phyloP scores from a whole-genome alignment of 2,888 invertebrate genomes.

The Drosophila birchii region DNA sequence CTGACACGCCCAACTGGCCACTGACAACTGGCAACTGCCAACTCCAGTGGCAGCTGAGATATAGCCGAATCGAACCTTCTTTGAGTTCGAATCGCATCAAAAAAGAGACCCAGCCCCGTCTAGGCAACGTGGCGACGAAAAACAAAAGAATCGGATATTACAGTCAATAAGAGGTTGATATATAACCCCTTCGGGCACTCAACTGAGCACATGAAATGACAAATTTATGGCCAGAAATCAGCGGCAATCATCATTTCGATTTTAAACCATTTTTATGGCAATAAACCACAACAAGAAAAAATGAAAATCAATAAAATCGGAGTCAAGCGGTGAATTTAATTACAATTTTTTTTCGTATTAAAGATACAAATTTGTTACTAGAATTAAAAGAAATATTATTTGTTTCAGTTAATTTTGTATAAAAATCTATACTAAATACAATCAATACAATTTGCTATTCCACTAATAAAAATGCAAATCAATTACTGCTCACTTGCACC shows the following conservation, averaged over 20 bases:
- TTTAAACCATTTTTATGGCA: conserved; percentile 32
- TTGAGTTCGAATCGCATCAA: conserved; percentile 13
- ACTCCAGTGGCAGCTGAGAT: conserved; percentile 31
- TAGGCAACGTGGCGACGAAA: conserved; percentile 65
- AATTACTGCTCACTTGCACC: background rate
- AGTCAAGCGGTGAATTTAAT: conserved; percentile 17
- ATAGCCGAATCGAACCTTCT: conserved; percentile 20
- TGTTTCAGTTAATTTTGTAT: too few relatives aligned
- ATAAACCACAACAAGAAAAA: conserved; percentile 6
- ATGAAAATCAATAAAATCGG: background rate
- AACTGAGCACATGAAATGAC: conserved; percentile 35
- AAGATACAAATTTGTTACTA: background rate
- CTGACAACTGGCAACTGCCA: conserved; percentile 22
- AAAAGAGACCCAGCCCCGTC: conserved; percentile 58
- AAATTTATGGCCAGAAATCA: conserved; percentile 42
- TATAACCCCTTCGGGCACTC: conserved; percentile 28
- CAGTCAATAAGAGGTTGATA: conserved; percentile 30
- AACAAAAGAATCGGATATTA: conserved; percentile 19
- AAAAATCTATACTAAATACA: background rate
- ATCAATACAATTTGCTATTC: background rate
- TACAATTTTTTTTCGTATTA: background rate
- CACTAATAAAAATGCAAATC: conserved; percentile 11
- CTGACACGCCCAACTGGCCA: conserved; percentile 31
- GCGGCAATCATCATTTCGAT: conserved; percentile 32
- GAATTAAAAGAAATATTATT: background rate